Evolutionary conservation across 2,113 vertebrate genomes (phyloP), one percentile per base, ranked within the genome.

Genomic region (Coptodon bakossiorum): DNA sequence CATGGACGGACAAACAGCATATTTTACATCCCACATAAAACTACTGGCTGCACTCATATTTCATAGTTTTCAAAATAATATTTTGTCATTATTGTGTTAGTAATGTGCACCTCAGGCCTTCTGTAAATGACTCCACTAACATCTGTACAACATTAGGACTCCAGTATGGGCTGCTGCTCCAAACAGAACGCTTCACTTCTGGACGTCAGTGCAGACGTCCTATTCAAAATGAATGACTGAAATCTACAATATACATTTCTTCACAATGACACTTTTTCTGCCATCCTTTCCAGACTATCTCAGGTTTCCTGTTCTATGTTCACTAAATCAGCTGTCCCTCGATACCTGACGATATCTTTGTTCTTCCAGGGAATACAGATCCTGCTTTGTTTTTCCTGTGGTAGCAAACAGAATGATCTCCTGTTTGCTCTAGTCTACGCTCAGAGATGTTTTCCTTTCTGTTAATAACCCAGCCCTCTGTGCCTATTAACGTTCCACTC

Each of bases 401-500:
- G 43, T 76, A 7, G 40, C 9, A 19, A 27, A 76, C 71, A 76
- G 16, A 45, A 45, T 50, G 1, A 31, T 0, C 22, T 66, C n/a
- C 4, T 11, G 31, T 19, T 54, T 31, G 57, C 24, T 43, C 50
- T 16, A 1, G 29, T 84, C 53, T 13, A 48, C 45, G 36, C 11
- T 71, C 19, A 1, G 71, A 45, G 45, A 81, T 53, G 34, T 17
- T 38, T 81, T 38, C 22, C 29, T 48, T 48, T 76, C 71, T 17
- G 14, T 48, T 29, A 76, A 48, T 48, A 48, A 2, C 24, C 43
- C 43, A 5, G 71, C 43, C 24, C 71, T 76, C 71, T 29, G 43
- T 38, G 57, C 57, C 82, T 43, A 56, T 79, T 71, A 88, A 86
- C 31, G 7, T 45, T 54, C 38, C 36, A 10, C 86, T 85, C 66